Evolutionary conservation across 2,888 invertebrate genomes (phyloP), one percentile per base, ranked within the genome.

Genomic region (Rugalucina vietnamica): DNA sequence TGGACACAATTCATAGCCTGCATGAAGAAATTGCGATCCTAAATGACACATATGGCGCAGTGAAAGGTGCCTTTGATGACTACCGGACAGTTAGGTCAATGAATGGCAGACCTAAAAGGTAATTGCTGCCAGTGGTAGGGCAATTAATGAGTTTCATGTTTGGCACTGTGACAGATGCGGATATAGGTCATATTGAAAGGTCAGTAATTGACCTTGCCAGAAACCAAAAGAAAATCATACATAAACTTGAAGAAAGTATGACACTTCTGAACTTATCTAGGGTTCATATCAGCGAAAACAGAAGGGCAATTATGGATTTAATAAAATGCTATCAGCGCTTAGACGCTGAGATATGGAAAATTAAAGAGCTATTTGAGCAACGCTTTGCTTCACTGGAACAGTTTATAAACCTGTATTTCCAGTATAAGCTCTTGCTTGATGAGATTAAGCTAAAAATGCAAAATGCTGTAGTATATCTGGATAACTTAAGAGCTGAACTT

Each of bases 161-260:
- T 72, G 83, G 83, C 4, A 84, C 84, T 5, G 76, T 79, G 4
- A 65, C 76, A 43, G 76, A 79, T 37, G 18, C 18, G 29, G 83
- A 84, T 37, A 37, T 84, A 60, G 18, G 72, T 21, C 36, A 32
- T 65, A 76, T 84, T 32, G 74, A 71, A 14, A 69, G 69, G 21
- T 10, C 5, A 3, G 29, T 69, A 5, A 21, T 5, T 21, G 21
- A 10, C 4, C 29, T 69, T 24, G 69, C 69, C 4, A 69, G 36
- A 37, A 81, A 81, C 36, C 84, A 84, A 75, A 54, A 81, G 69
- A 29, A 60, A 18, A 70, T 84, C 14, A 43, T 50, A 39, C 84
- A 80, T 60, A 69, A 65, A 10, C 39, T 84, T 8, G 43, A 72
- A 3, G 29, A 69, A 37, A 69, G 77, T 43, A n/a, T 81, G 32